phyloP scores from a whole-genome alignment of 2,113 vertebrate species.

The Podocnemis expansa region DNA sequence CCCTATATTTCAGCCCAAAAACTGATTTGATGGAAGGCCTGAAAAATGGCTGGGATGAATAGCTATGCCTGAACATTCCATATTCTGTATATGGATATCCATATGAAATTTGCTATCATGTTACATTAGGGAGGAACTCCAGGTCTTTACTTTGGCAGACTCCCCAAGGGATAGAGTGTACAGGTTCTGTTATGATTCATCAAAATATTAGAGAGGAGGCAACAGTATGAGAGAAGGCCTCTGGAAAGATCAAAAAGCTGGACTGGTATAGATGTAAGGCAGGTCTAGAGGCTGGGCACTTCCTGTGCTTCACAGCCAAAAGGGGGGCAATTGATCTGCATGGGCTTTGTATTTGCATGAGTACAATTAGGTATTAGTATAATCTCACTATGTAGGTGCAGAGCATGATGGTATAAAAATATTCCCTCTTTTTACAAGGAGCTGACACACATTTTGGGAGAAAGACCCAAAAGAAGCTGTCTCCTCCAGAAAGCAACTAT shows the following conservation, averaged over 20 bases:
- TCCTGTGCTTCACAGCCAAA: too few species aligned
- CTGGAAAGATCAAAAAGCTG: background rate
- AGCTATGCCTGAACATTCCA: background rate
- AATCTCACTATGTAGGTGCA: too few species aligned
- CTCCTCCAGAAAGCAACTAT: background rate
- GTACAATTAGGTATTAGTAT: too few species aligned
- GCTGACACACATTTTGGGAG: background rate
- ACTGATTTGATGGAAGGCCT: background rate
- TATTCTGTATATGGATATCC: background rate
- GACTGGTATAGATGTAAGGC: background rate
- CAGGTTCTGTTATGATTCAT: background rate
- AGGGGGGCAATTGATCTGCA: too few species aligned
- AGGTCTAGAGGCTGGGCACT: too few species aligned
- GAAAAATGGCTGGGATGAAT: background rate
- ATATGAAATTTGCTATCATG: constrained; percentile 17
- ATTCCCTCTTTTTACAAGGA: background rate
- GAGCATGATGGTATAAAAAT: too few species aligned
- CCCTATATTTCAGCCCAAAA: background rate
- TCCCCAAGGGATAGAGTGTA: background rate
- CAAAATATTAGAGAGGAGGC: background rate
- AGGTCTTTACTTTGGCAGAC: background rate
- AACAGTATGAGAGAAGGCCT: background rate
- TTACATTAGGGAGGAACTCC: constrained; percentile 2
- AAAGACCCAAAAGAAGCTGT: background rate
- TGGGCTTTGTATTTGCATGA: too few species aligned